Evolutionary conservation across 2,888 invertebrate species (phyloP).

Genomic region (Eupsilia transversa): DNA sequence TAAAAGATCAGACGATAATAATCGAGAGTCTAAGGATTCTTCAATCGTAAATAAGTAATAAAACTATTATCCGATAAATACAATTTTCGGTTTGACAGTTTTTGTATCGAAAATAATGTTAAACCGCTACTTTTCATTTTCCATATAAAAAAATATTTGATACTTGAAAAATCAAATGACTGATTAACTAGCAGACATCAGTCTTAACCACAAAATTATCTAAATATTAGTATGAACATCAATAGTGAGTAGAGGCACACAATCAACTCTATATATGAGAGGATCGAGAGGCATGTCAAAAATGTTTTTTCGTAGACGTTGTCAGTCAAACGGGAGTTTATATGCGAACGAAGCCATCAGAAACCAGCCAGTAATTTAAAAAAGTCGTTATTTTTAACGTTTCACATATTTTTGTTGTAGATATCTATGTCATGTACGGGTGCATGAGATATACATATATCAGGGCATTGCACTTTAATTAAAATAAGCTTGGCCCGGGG

Average conservation of each 20-base stretch:
- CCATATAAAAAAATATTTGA: neutral
- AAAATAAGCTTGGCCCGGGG: neutral
- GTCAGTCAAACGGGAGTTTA: too few relatives aligned
- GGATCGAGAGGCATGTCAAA: neutral
- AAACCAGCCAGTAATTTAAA: neutral
- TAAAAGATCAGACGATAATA: slow-evolving; percentile 3
- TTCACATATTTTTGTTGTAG: neutral
- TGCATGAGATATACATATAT: neutral
- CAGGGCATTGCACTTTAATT: slow-evolving; percentile 15
- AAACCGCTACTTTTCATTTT: neutral
- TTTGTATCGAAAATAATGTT: neutral
- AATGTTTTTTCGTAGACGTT: neutral
- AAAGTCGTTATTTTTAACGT: neutral
- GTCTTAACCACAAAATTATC: neutral
- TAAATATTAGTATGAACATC: neutral
- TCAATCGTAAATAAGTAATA: neutral
- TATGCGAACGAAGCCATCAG: neutral
- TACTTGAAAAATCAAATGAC: neutral
- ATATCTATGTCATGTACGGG: neutral
- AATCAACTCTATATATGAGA: too few relatives aligned
- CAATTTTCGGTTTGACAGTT: neutral
- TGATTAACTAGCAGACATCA: neutral
- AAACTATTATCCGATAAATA: neutral
- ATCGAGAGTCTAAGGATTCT: neutral
- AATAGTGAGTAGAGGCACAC: neutral